A percentile compares a stretch with the other conserved stretches of the same genome.
Evolutionary conservation across 1,140 invertebrate species (phyloP).

Genomic region (Phortica variegata): DNA sequence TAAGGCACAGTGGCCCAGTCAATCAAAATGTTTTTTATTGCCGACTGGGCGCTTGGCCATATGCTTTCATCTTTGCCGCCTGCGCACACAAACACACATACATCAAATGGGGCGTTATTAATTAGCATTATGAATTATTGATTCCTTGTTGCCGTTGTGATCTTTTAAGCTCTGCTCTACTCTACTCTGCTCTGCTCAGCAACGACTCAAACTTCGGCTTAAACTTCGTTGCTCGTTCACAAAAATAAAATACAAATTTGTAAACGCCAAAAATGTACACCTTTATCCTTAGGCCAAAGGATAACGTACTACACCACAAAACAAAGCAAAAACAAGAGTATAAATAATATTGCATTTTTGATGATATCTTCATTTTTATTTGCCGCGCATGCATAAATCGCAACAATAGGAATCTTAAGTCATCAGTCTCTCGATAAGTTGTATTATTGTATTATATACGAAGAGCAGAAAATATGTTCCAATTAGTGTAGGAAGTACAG

Average conservation of each 20-base stretch:
- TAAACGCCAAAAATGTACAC: no score
- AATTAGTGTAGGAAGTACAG: constrained; percentile 50
- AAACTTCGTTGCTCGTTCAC: neutral
- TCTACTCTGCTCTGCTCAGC: neutral
- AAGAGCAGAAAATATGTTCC: constrained; percentile 43
- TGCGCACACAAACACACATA: constrained; percentile 5
- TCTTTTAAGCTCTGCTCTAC: no score
- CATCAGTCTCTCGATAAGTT: neutral
- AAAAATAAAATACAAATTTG: constrained; percentile 8
- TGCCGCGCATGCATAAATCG: neutral
- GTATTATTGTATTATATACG: no score
- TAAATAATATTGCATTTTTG: neutral
- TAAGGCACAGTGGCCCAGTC: neutral
- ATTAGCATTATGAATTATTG: constrained; percentile 55
- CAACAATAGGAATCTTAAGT: neutral
- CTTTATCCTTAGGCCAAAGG: no score
- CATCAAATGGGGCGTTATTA: constrained; percentile 41
- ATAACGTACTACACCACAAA: no score
- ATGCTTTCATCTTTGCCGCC: constrained; percentile 36
- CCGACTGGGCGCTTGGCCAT: neutral
- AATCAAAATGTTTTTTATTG: neutral
- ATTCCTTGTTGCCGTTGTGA: no score
- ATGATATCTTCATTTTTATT: neutral
- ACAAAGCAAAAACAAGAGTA: no score
- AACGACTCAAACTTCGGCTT: neutral